phyloP scores from a whole-genome alignment of 2,888 invertebrate species.

The Desoria tigrina region DNA sequence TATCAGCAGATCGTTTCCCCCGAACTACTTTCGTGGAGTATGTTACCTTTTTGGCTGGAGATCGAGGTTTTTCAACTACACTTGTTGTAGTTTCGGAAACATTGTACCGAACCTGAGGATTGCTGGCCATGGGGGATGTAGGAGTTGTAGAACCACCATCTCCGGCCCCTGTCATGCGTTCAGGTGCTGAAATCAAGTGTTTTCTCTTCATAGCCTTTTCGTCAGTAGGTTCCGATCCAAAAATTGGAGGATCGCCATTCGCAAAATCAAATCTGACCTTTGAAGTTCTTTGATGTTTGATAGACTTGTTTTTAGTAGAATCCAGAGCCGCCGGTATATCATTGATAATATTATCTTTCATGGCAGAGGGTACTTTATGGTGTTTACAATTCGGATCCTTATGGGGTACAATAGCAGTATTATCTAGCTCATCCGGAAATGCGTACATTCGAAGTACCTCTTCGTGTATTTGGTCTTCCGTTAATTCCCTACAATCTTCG shows the following conservation, averaged over 20 bases:
- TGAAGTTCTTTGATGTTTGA: conserved; percentile 9
- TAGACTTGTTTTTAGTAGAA: conserved; percentile 19
- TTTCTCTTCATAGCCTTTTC: not conserved
- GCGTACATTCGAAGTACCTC: conserved; percentile 50
- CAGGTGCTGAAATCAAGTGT: not conserved
- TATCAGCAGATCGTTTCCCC: conserved; percentile 4
- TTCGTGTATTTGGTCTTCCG: conserved; percentile 44
- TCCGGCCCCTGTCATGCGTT: not conserved
- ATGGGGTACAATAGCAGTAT: too few species aligned
- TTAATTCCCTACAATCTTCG: conserved; percentile 42
- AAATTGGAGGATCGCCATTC: not conserved
- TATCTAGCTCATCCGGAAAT: too few species aligned
- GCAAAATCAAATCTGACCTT: not conserved
- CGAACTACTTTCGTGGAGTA: conserved; percentile 20
- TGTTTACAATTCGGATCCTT: too few species aligned
- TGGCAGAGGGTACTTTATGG: too few species aligned
- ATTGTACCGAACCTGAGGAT: too few species aligned
- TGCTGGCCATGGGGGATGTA: too few species aligned
- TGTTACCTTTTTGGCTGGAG: not conserved
- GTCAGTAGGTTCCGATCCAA: conserved; percentile 4
- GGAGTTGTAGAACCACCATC: not conserved
- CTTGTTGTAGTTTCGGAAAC: not conserved
- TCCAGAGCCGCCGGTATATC: too few species aligned
- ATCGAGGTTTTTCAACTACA: not conserved
- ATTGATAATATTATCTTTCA: too few species aligned